phyloP scores from a whole-genome alignment of 2,797 vertebrate species.

The Vespertilio murinus region DNA sequence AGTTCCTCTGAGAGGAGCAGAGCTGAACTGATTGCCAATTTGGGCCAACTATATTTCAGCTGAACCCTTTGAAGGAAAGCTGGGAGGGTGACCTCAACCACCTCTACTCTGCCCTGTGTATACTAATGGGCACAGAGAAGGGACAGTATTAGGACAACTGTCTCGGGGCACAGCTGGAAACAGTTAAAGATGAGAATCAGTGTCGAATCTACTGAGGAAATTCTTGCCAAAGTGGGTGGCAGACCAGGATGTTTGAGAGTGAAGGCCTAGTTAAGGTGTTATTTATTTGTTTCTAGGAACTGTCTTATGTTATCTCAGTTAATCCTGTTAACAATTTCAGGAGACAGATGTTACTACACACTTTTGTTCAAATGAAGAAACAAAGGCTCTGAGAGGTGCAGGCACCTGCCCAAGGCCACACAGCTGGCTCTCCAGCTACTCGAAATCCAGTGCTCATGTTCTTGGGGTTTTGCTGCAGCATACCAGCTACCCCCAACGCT shows the following conservation, averaged over 20 bases:
- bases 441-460: not conserved
- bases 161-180: not conserved
- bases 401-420: not conserved
- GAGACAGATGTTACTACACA: not conserved
- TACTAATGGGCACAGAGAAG: not conserved
- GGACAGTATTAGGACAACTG: not conserved
- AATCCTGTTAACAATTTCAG: not conserved
- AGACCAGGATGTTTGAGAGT: not conserved
- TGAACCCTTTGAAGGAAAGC: not conserved
- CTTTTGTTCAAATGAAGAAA: not conserved
- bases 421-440: not conserved
- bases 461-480: not conserved
- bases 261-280: not conserved
- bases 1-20: not conserved
- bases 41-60: not conserved
- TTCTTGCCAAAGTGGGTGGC: not conserved
- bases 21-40: not conserved
- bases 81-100: not conserved
- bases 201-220: not conserved
- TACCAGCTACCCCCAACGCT: not conserved
- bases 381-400: not conserved
- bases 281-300: constrained; percentile 17
- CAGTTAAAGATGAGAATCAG: not conserved
- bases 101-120: not conserved
- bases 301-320: not conserved